Base-by-base conservation (phyloP, 2,888 invertebrate genomes). In the Brachynemurus nebulosus region DNA sequence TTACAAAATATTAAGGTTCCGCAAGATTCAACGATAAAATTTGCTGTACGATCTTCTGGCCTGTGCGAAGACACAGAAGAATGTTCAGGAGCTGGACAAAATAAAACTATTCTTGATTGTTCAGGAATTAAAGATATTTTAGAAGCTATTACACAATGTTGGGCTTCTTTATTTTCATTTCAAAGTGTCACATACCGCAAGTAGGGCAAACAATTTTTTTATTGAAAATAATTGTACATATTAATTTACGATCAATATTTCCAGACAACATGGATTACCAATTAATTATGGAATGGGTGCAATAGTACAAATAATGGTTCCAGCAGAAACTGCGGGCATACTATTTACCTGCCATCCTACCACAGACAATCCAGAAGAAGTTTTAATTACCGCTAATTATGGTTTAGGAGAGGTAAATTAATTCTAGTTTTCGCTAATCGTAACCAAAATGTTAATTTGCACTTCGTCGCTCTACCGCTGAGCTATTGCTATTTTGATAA, bases 81-180 rank as follows among this genome's bases (percentile, higher is more conserved):
- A 40, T 64, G 83, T 9, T 88, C 86, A 1, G 80, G 84, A 3
- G 89, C 89, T 0, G 89, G 89, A 1, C 89, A 90, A 65, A 84
- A 89, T 64, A 78, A 80, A 47, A 86, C 86, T 0, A 73, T 78
- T 48, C 66, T 90, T 3, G 84, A 86, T 1, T 75, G 84, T 42
- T 59, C 59, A 27, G 70, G 68, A 1, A 60, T 65, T 33, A 63
- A 61, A 0, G 69, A 74, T 44, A 64, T 83, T 8, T 47, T 76
- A 9, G 55, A 64, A 21, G 78, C 76, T 5, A 66, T 89, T 2
- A 65, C 72, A 38, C 69, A 72, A 45, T 90, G 89, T 59, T 91
- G 90, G 90, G 82, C 80, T 0, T 90, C 89, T 1, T 73, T 86
- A 51, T 89, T 78, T 57, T 71, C 81, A 0, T 77, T 72, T 54